These are phyloP conservation scores for Deroplatys truncata DNA, from an alignment of 2,888 invertebrate genomes.

Conservation along the genomic window DNA sequence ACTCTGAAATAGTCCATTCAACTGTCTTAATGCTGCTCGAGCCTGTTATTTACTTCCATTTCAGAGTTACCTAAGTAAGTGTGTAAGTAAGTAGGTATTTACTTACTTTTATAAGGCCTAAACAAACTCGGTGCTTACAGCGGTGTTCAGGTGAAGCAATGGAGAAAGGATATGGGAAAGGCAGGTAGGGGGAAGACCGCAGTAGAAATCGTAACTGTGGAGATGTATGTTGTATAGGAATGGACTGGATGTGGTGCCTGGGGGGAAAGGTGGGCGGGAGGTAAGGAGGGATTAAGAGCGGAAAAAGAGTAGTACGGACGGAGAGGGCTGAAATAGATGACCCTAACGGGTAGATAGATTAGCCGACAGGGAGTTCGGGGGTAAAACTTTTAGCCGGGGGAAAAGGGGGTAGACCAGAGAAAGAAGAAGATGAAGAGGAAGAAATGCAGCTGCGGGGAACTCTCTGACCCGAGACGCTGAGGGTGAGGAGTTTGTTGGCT, in stretches of 20 bases:
- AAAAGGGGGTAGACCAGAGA: not conserved
- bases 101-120: too few species aligned
- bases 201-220: not conserved
- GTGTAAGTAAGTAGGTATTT: too few species aligned
- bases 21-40: too few species aligned
- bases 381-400: not conserved
- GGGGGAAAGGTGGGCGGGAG: constrained; percentile 5
- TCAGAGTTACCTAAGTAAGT: too few species aligned
- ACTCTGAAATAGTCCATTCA: too few species aligned
- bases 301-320: not conserved
- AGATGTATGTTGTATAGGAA: constrained; percentile 16
- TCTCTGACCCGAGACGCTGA: not conserved
- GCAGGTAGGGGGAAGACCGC: not conserved
- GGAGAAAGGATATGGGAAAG: not conserved
- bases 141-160: too few species aligned
- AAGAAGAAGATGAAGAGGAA: not conserved
- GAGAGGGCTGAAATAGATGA: constrained; percentile 19
- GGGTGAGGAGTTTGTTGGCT: not conserved
- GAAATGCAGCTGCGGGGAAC: not conserved
- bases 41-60: too few species aligned
- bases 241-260: not conserved
- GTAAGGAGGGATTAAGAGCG: not conserved
- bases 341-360: constrained; percentile 26
- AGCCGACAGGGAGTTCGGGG: not conserved
- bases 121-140: too few species aligned